Percentiles rank a stretch among this genome's conserved stretches.
Evolutionary conservation across 1,140 invertebrate species (phyloP).

Genomic region (Diploscapter pachys): DNA sequence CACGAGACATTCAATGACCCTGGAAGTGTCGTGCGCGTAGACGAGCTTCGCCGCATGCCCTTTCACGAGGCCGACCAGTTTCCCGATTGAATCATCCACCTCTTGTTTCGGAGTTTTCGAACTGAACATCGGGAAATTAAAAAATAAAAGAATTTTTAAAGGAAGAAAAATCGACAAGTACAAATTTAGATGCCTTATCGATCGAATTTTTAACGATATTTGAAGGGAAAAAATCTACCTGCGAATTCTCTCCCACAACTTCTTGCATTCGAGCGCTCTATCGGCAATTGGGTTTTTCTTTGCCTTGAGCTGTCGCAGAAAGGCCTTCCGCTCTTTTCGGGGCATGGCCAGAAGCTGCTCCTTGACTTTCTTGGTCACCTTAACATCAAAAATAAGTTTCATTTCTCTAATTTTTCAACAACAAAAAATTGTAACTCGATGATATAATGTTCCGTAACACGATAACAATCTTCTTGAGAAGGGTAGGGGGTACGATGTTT

Average conservation of each 20-base stretch:
- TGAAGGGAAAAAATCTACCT: slow-evolving; percentile 14
- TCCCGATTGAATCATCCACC: slow-evolving; percentile 68
- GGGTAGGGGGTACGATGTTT: too few species aligned
- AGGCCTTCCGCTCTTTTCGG: slow-evolving; percentile 40
- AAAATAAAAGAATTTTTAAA: not conserved
- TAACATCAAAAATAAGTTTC: not conserved
- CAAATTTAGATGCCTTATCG: not conserved
- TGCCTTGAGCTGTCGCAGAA: slow-evolving; percentile 33
- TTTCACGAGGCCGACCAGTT: slow-evolving; percentile 72
- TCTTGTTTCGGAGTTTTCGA: slow-evolving; percentile 64
- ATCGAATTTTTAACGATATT: not conserved
- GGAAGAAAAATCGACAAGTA: not conserved
- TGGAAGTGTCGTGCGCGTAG: slow-evolving; percentile 78
- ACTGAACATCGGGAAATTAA: not conserved
- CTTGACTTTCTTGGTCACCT: slow-evolving; percentile 34
- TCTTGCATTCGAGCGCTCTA: slow-evolving; percentile 28
- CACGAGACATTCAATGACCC: slow-evolving; percentile 81
- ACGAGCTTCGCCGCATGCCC: slow-evolving; percentile 72
- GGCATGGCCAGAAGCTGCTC: slow-evolving; percentile 38
- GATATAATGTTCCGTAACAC: too few species aligned
- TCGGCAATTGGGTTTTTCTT: slow-evolving; percentile 32
- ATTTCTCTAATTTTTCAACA: slow-evolving; percentile 18
- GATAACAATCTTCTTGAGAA: too few species aligned
- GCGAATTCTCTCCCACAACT: slow-evolving; percentile 40
- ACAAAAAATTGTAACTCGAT: not conserved